Conservation (phyloP, 2,888 invertebrate species). For the Petrolisthes manimaculis region DNA sequence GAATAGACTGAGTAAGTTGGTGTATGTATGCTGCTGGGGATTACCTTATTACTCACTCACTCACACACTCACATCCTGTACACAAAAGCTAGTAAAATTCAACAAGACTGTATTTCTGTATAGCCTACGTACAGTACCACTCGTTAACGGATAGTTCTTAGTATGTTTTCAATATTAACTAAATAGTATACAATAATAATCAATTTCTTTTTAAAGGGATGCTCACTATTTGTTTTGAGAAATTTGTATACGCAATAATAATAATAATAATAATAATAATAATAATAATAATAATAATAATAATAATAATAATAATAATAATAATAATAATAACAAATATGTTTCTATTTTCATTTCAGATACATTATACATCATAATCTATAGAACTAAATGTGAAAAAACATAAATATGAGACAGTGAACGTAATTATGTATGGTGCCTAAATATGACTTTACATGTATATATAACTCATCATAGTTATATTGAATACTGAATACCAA, state of each 20-base stretch:
- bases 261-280: not conserved
- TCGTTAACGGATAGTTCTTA: not conserved
- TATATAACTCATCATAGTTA: too few species aligned
- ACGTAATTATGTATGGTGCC: too few species aligned
- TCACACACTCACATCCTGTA: too few species aligned
- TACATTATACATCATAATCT: not conserved
- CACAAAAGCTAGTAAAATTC: too few species aligned
- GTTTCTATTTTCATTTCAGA: not conserved
- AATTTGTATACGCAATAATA: not conserved
- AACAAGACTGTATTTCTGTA: too few species aligned
- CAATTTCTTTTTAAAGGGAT: not conserved
- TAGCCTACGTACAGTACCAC: too few species aligned
- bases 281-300: not conserved
- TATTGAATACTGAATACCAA: too few species aligned
- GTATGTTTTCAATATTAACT: not conserved
- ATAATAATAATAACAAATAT: not conserved
- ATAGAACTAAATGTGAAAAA: not conserved
- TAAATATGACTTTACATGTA: too few species aligned
- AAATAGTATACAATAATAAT: constrained; percentile 7
- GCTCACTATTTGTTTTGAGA: not conserved
- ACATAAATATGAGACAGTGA: not conserved
- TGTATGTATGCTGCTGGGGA: too few species aligned
- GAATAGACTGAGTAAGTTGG: too few species aligned
- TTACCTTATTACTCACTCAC: too few species aligned
- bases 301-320: not conserved